Base-by-base conservation (phyloP, 2,113 vertebrate species). In the Bufo bufo region DNA sequence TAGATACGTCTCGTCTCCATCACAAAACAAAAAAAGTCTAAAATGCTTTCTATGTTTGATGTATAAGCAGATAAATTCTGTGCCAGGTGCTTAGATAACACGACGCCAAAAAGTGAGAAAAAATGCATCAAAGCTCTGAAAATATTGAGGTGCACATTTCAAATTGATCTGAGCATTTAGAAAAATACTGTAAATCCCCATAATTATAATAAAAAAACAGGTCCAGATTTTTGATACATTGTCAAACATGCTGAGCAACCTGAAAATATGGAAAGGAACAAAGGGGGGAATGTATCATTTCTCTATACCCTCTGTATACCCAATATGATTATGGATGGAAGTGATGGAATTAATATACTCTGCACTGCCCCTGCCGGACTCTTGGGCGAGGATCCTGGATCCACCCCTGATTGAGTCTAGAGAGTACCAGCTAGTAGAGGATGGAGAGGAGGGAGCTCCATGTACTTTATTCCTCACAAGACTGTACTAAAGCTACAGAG, bases 51-150 rank as follows among this genome's bases (percentile, higher is more conserved):
- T 16, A n/a, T 69, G 82, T 66, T 14, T 14, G 11, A 69, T 83
- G 47, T 83, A 69, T 20, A 83, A 69, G 20, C 61, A 50, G 81
- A 82, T 49, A 66, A 50, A 66, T n/a, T 66, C 61, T 69, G 19
- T 83, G 82, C 82, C 82, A 83, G 63, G 65, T 83, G 82, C 82
- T 83, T 83, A n/a, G 82, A 52, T 69, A 83, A 83, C 82, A 50
- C 63, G 33, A 69, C 11, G 1, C n/a, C 9, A 4, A 49, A 69
- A 83, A 83, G 47, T 83, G 63, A n/a, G 82, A 83, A 83, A 83
- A 33, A 52, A 23, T 69, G 4, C 13, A 83, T 83, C 61, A 83
- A 63, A 69, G 63, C 82, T 83, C 47, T 52, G 49, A 83, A 49
- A 83, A 83, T 83, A 83, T 83, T 69, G 61, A 83, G 63, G 61